Conservation (phyloP, 1,140 invertebrate species). For the Caenorhabditis latens region DNA sequence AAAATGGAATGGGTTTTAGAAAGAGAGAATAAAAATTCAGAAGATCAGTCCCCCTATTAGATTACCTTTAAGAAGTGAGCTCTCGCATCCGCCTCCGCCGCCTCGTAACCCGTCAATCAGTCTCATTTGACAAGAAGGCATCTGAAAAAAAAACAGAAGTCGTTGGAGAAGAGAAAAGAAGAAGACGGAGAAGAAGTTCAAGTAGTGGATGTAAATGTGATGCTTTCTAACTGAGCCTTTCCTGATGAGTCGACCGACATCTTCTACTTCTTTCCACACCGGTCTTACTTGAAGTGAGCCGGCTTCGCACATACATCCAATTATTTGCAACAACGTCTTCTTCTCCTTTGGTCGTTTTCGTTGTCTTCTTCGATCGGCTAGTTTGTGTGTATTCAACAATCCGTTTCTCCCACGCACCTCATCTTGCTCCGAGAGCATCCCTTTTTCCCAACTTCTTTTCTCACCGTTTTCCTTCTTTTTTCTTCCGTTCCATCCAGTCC, state of each 20-base stretch:
- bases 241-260: conserved; percentile 48
- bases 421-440: conserved; percentile 39
- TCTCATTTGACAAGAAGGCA: conserved; percentile 49
- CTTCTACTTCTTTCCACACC: conserved; percentile 35
- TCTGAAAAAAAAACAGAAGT: conserved; percentile 28
- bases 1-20: background rate
- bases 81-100: conserved; percentile 13
- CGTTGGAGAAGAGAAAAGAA: background rate
- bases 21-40: background rate
- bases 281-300: conserved; percentile 6
- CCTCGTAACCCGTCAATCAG: conserved; percentile 57
- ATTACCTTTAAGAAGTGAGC: conserved; percentile 49
- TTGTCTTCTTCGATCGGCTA: conserved; percentile 6
- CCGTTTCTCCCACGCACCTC: conserved; percentile 14
- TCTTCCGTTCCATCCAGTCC: background rate
- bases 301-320: conserved; percentile 44
- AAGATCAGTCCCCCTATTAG: conserved; percentile 45
- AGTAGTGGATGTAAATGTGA: conserved; percentile 51
- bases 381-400: background rate
- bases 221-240: conserved; percentile 18
- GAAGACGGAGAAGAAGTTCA: conserved; percentile 31
- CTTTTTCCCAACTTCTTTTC: background rate
- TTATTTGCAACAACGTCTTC: conserved; percentile 43
- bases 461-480: conserved; percentile 4
- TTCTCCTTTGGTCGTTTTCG: background rate